Evolutionary conservation across 2,113 vertebrate genomes (phyloP), one percentile per base, ranked within the genome.

Genomic region (Scopus umbretta): DNA sequence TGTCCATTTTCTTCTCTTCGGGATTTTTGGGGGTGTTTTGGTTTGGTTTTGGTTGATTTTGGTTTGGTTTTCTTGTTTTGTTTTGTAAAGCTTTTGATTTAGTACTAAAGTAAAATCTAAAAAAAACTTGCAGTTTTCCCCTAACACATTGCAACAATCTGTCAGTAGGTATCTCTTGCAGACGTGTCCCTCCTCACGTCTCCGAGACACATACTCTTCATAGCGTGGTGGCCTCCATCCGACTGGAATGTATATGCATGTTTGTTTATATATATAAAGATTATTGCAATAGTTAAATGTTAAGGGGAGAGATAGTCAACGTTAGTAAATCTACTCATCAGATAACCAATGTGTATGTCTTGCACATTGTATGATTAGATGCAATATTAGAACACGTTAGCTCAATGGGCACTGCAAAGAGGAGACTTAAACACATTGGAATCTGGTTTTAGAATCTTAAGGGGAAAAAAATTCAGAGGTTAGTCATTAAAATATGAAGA

Each of bases 141-240:
- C 2, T 14, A 36, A 36, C 3, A 4, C 1, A 0, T 26, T 63
- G 18, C 40, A 47, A 9, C 3, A 3, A 16, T 62, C 65, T 74
- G 15, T 52, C 13, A 10, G 29, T 56, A 23, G 27, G 40, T 47
- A 22, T 38, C 34, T 65, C 9, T n/a, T 62, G 21, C 2, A 2
- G 43, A 36, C 2, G 0, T 36, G 13, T 68, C 25, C 22, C 4
- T 74, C 26, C 17, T 84, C 34, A 20, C 13, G 6, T 67, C 30
- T 16, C 36, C 3, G 2, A 47, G 58, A 14, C 16, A 15, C 12
- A 2, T 11, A 0, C 6, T 72, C 10, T 13, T 34, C 14, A 43
- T 13, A 17, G 16, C 11, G 6, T 36, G 61, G 20, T 56, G 42
- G 55, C 50, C 30, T 56, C 62, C 34, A 3, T 16, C 13, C 0